Conservation (phyloP, 2,797 vertebrate species). For the Paratrypauchen microcephalus region DNA sequence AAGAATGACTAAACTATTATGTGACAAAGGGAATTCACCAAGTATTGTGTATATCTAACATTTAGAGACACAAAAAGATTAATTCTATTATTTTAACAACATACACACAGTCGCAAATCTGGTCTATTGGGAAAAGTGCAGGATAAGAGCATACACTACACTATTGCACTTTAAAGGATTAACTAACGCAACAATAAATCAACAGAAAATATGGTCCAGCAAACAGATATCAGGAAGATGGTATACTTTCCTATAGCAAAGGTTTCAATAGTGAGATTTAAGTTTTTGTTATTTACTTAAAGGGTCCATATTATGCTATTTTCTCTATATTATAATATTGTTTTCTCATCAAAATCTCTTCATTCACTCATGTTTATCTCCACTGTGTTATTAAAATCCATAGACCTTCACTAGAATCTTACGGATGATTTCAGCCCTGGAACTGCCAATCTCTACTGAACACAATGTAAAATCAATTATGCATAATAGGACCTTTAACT, state of each 20-base stretch:
- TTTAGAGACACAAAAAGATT: not conserved
- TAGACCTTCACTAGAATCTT: no score
- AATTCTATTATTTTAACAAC: not conserved
- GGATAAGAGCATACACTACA: not conserved
- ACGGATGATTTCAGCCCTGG: no score
- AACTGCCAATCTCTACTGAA: no score
- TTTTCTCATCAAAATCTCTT: no score
- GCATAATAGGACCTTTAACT: not conserved
- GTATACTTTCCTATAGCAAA: not conserved
- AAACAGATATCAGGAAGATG: not conserved
- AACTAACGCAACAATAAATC: not conserved
- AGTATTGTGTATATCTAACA: not conserved
- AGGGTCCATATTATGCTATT: no score
- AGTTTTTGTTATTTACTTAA: not conserved
- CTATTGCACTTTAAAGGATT: slow-evolving; percentile 2
- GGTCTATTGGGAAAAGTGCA: not conserved
- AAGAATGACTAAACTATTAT: no score
- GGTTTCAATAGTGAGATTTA: not conserved
- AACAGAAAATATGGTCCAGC: slow-evolving; percentile 2
- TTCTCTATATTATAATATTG: no score
- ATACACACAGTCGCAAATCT: not conserved
- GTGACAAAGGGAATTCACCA: not conserved
- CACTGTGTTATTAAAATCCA: no score
- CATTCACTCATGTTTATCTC: no score
- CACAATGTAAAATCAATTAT: no score